Percentiles rank a stretch among this genome's conserved stretches.
Evolutionary conservation across 1,140 invertebrate genomes (phyloP).

Genomic region (Probaryconus sp.): DNA sequence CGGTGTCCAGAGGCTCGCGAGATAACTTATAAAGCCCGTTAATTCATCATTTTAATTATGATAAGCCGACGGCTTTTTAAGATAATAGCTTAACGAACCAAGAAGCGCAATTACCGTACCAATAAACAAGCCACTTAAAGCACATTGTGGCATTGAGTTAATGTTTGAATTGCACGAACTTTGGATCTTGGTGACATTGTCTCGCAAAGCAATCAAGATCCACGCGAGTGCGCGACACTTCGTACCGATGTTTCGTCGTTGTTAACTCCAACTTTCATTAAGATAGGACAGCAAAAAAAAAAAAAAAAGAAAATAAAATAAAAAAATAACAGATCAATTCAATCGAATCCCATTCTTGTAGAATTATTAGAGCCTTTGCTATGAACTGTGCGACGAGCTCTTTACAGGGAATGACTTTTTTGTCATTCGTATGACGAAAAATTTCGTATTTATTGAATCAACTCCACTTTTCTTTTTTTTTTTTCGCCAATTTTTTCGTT

Average conservation of each 20-base stretch:
- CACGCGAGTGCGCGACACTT: too few species aligned
- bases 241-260: too few species aligned
- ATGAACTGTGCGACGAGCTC: too few species aligned
- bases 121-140: constrained; percentile 15
- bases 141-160: neutral
- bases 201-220: neutral
- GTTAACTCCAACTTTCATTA: too few species aligned
- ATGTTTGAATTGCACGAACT: constrained; percentile 1
- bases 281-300: too few species aligned
- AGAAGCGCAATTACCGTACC: constrained; percentile 23
- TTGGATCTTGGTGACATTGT: neutral
- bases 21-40: constrained; percentile 26
- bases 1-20: constrained; percentile 15
- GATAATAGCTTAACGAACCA: constrained; percentile 16
- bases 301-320: too few species aligned
- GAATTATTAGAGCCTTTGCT: too few species aligned
- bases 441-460: constrained; percentile 39
- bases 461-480: constrained; percentile 35
- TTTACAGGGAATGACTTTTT: constrained; percentile 22
- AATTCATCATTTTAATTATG: constrained; percentile 55
- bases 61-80: constrained; percentile 42
- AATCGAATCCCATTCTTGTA: too few species aligned
- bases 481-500: constrained; percentile 49
- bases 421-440: constrained; percentile 19
- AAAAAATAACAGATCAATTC: too few species aligned